phyloP scores from a whole-genome alignment of 2,797 vertebrate genomes.

The Galagoides demidoff region DNA sequence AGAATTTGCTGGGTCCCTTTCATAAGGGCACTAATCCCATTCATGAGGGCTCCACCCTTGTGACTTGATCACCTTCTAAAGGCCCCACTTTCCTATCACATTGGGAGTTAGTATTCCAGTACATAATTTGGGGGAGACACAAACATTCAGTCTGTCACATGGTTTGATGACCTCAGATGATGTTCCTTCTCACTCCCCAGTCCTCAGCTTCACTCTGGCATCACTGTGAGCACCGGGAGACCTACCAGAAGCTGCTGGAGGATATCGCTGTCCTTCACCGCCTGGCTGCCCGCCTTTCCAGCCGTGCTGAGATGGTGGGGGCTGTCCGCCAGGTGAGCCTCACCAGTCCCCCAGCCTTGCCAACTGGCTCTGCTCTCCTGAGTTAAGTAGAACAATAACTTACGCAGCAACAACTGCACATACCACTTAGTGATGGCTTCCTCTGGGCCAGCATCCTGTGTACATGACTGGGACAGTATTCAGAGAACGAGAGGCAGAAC shows the following conservation, averaged over 20 bases:
- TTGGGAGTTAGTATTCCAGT: background rate
- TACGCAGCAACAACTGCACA: background rate
- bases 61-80: background rate
- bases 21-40: background rate
- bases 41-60: background rate
- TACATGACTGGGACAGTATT: background rate
- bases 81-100: background rate
- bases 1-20: background rate
- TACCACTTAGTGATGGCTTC: background rate
- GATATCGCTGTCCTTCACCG: constrained; percentile 93
- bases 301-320: constrained; percentile 96
- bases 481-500: background rate
- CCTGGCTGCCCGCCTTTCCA: constrained; percentile 94
- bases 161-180: background rate
- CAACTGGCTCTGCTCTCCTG: background rate
- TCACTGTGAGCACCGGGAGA: constrained; percentile 95
- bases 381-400: background rate
- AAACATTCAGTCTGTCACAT: background rate
- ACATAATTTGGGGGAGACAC: background rate
- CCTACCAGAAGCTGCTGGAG: constrained; percentile 95
- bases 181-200: constrained; percentile 84
- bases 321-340: constrained; percentile 95
- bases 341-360: background rate
- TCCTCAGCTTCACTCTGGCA: constrained; percentile 94
- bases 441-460: background rate